These are phyloP conservation scores for Anomalospiza imberbis DNA, from an alignment of 2,797 vertebrate species.

Conservation along the genomic window DNA sequence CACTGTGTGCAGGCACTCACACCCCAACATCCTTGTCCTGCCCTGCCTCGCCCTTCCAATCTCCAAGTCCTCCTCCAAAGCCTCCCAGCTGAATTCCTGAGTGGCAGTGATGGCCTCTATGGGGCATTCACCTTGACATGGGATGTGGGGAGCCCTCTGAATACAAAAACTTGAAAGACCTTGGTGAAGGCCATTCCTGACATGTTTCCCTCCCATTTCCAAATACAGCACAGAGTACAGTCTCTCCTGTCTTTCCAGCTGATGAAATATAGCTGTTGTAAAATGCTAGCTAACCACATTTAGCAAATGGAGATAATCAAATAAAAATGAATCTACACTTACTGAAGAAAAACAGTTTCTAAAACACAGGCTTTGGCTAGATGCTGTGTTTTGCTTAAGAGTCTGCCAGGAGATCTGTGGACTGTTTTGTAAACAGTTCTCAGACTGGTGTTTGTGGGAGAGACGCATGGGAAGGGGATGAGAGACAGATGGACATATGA, in stretches of 20 bases:
- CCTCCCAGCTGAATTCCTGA: not conserved
- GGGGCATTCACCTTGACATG: fast-evolving
- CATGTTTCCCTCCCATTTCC: not conserved
- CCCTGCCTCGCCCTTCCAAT: not conserved
- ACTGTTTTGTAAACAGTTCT: slow-evolving; percentile 44
- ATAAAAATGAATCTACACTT: slow-evolving; percentile 38
- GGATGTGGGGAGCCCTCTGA: not conserved
- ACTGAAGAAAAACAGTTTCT: slow-evolving; percentile 22
- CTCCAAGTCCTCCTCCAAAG: not conserved
- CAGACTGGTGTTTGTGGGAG: slow-evolving; percentile 23
- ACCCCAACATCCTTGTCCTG: not conserved
- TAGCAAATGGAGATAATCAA: slow-evolving; percentile 15
- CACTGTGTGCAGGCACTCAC: fast-evolving
- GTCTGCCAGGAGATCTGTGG: slow-evolving; percentile 46
- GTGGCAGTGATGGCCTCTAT: not conserved
- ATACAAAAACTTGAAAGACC: not conserved
- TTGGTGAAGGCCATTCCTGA: not conserved
- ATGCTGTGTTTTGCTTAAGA: slow-evolving; percentile 12
- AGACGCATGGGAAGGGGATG: slow-evolving; percentile 1
- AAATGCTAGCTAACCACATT: not conserved
- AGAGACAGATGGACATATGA: slow-evolving; percentile 30
- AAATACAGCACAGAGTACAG: not conserved
- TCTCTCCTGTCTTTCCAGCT: not conserved
- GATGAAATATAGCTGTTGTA: slow-evolving; percentile 12
- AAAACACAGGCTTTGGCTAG: slow-evolving; percentile 44